Conservation (phyloP, 2,797 vertebrate species). For the Sarcoramphus papa region DNA sequence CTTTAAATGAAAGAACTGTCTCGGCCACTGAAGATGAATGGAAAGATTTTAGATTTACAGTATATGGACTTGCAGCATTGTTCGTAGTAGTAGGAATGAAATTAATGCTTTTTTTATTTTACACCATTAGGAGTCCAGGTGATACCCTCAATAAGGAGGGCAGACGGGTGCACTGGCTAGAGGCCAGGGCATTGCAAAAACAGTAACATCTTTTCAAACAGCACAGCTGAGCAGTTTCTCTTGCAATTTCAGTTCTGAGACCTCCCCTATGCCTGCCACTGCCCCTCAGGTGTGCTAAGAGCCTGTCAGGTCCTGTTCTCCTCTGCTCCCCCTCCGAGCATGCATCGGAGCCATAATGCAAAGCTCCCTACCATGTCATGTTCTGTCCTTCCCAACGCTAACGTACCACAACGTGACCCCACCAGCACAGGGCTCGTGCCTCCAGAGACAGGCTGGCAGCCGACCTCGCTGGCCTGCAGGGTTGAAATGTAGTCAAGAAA, state of each 20-base stretch:
- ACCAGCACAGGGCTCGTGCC: not conserved
- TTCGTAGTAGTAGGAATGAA: accelerated
- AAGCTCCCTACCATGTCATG: not conserved
- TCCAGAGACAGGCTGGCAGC: not conserved
- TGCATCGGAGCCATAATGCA: not conserved
- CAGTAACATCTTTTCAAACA: not conserved
- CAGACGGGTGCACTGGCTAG: not conserved
- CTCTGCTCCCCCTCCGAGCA: not conserved
- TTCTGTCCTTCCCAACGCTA: not conserved
- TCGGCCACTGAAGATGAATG: not conserved
- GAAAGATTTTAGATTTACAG: not conserved
- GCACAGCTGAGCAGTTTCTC: not conserved
- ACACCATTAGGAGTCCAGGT: not conserved
- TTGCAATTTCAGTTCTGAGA: not conserved
- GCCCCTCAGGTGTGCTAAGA: not conserved
- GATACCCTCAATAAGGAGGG: not conserved
- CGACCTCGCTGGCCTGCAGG: accelerated
- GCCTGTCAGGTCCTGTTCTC: not conserved
- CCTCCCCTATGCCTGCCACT: not conserved
- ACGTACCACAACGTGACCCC: accelerated
- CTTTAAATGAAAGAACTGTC: not conserved
- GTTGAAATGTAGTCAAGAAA: not conserved
- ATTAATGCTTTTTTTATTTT: not conserved
- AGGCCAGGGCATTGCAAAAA: not conserved
- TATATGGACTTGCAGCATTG: not conserved